Conservation (phyloP, 1,140 invertebrate species). For the Camponotus pennsylvanicus region DNA sequence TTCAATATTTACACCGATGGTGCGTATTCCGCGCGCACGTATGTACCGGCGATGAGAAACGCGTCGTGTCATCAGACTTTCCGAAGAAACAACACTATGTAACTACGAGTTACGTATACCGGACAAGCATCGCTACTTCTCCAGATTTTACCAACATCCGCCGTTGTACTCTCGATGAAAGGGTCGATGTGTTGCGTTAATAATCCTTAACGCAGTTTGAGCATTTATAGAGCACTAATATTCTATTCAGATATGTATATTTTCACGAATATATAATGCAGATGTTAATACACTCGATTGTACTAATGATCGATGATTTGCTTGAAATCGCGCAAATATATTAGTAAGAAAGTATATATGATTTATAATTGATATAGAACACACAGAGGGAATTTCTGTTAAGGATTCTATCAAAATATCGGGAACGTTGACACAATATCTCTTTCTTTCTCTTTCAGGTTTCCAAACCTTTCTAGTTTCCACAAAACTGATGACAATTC, state of each 20-base stretch:
- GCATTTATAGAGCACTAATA: not conserved
- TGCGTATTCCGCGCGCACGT: not conserved
- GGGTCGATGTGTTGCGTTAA: not conserved
- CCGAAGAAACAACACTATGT: not conserved
- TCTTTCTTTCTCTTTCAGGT: no score
- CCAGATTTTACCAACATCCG: not conserved
- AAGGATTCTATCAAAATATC: not conserved
- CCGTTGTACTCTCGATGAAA: not conserved
- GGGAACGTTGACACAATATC: not conserved
- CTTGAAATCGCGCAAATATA: not conserved
- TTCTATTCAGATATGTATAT: not conserved
- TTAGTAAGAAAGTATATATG: not conserved
- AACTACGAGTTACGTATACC: not conserved
- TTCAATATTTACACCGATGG: slow-evolving; percentile 50
- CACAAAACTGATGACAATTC: not conserved
- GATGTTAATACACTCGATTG: not conserved
- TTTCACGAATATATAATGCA: not conserved
- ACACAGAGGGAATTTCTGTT: not conserved
- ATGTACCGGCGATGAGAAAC: not conserved
- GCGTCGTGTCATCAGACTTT: not conserved
- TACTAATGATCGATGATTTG: not conserved
- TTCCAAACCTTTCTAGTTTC: not conserved
- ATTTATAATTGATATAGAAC: not conserved
- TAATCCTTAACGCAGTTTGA: not conserved
- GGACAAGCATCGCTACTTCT: not conserved